These are phyloP conservation scores for Ctenochaetus hawaiiensis DNA, from an alignment of 2,797 vertebrate species.

Conservation along the genomic window DNA sequence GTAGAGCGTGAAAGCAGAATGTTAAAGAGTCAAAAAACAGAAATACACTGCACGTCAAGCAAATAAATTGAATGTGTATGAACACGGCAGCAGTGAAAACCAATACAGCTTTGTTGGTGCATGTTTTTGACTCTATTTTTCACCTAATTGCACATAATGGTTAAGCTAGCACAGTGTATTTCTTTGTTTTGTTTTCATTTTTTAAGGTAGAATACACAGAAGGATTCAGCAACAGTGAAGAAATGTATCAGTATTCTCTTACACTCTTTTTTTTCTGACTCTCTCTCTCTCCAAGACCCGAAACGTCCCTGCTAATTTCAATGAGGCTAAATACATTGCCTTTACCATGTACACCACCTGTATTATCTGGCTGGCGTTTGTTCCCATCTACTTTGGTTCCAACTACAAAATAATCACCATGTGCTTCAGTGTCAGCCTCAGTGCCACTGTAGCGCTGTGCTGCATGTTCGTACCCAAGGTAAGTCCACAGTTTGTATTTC, in stretches of 20 bases:
- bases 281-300: slow-evolving; percentile 83
- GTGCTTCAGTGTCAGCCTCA: slow-evolving; percentile 98
- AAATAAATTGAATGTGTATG: slow-evolving; percentile 7
- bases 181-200: neutral
- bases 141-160: neutral
- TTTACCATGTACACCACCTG: slow-evolving; percentile 99
- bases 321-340: slow-evolving; percentile 98
- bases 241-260: slow-evolving; percentile 1
- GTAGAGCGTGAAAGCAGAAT: slow-evolving; percentile 16
- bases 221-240: neutral
- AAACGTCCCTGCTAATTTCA: slow-evolving; percentile 98
- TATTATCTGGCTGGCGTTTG: slow-evolving; percentile 98
- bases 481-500: slow-evolving; percentile 30
- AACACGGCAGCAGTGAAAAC: slow-evolving; percentile 20
- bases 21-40: slow-evolving; percentile 29
- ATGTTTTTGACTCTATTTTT: neutral
- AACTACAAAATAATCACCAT: slow-evolving; percentile 99
- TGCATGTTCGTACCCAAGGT: slow-evolving; percentile 98
- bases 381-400: slow-evolving; percentile 99
- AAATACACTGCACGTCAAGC: slow-evolving; percentile 15
- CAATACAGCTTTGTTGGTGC: neutral
- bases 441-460: slow-evolving; percentile 95
- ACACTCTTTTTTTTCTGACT: slow-evolving; percentile 19
- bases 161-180: neutral
- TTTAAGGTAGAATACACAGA: neutral